Evolutionary conservation across 2,888 invertebrate species (phyloP), one percentile per base, ranked within the genome.

Genomic region (Cyaniris semiargus): DNA sequence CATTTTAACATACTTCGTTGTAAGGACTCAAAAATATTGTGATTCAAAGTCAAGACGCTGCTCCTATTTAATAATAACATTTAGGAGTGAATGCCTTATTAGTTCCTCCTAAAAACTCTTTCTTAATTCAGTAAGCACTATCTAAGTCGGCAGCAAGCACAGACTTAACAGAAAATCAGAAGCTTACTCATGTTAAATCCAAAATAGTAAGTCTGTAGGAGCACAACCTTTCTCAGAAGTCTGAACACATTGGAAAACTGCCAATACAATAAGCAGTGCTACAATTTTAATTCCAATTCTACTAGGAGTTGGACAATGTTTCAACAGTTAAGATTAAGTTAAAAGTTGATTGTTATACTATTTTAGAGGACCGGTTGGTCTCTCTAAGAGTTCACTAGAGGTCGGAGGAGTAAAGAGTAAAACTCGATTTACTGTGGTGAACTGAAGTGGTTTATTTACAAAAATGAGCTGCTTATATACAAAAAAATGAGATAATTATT

Each of bases 201-300:
- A 31, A 53, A 53, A 48, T 3, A 13, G 48, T 48, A 48, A 15
- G 27, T 15, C 66, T 27, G 3, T 15, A 27, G 27, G 27, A 66
- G 66, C 66, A 31, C 31, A 66, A 15, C 31, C 66, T 66, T 66
- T 66, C 31, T 66, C 66, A 15, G 27, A 58, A 58, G 58, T 58
- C 58, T 10, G 58, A 66, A 66, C 66, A 31, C 66, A 31, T 66
- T 66, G 66, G 66, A 66, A 27, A 31, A 27, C 66, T 66, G 31
- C 27, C 66, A 66, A 31, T 27, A 31, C 15, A 15, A 27, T 66
- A 66, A 31, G 66, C 15, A 7, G 27, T 15, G 15, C 66, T 66
- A 66, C 66, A 66, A 66, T 66, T 60, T 66, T 31, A 66, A 66
- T 66, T 66, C 27, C 18, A 27, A 27, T 31, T 66, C 7, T 66